Conservation (phyloP, 1,140 invertebrate species). For the Drosophila malerkotliana region DNA sequence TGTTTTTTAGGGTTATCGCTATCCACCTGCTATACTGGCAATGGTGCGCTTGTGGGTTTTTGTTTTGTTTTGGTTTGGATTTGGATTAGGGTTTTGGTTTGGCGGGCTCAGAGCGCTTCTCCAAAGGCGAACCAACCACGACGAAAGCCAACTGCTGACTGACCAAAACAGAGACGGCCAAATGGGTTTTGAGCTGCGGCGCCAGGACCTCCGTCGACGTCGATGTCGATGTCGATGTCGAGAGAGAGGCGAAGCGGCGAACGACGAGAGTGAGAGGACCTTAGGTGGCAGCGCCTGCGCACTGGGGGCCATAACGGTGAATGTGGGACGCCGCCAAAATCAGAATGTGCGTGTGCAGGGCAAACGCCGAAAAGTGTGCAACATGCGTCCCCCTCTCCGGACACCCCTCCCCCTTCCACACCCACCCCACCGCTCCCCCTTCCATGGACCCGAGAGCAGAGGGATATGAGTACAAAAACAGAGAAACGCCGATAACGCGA, state of each 20-base stretch:
- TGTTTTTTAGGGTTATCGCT: constrained; percentile 1
- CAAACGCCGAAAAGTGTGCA: constrained; percentile 80
- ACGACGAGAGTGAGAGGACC: constrained; percentile 43
- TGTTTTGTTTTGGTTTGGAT: constrained; percentile 20
- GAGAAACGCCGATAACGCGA: constrained; percentile 82
- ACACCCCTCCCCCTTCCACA: not conserved
- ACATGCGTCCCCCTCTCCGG: constrained; percentile 44
- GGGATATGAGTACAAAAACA: constrained; percentile 83
- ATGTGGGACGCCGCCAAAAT: constrained; percentile 80
- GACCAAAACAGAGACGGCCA: constrained; percentile 84
- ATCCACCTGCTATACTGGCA: not conserved
- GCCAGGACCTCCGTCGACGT: constrained; percentile 55
- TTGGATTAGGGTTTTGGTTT: constrained; percentile 17
- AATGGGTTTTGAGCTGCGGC: constrained; percentile 71
- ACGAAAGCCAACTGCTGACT: constrained; percentile 84
- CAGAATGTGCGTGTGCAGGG: constrained; percentile 79
- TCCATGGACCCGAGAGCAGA: constrained; percentile 31
- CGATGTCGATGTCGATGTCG: constrained; percentile 12
- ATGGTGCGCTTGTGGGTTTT: constrained; percentile 23
- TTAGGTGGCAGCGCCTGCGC: constrained; percentile 61
- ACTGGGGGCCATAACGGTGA: constrained; percentile 23
- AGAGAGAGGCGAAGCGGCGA: constrained; percentile 26
- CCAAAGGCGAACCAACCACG: constrained; percentile 73
- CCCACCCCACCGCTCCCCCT: not conserved
- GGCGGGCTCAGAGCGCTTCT: constrained; percentile 52